Percentiles rank a stretch among this genome's conserved stretches.
These are phyloP conservation scores for Acomys russatus DNA, from an alignment of 2,797 vertebrate species.

Conservation along the genomic window DNA sequence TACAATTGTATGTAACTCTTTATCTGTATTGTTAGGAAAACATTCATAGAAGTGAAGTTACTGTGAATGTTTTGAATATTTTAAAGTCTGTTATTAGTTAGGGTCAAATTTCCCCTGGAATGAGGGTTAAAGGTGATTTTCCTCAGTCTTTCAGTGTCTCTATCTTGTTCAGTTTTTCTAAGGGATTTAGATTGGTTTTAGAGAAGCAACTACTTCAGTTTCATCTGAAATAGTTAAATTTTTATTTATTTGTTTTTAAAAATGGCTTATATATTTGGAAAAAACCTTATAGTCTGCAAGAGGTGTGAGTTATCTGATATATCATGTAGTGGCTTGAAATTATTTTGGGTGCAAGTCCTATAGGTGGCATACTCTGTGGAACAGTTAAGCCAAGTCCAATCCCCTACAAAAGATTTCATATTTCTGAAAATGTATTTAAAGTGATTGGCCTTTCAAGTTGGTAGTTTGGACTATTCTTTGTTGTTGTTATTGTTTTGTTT, in stretches of 20 bases:
- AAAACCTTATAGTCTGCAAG: not conserved
- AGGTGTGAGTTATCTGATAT: constrained; percentile 30
- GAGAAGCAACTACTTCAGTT: constrained; percentile 42
- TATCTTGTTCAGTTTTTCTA: constrained; percentile 28
- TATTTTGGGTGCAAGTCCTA: constrained; percentile 44
- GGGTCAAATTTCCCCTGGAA: not conserved
- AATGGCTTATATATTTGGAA: constrained; percentile 38
- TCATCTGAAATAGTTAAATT: constrained; percentile 23
- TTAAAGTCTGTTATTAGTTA: constrained; percentile 47
- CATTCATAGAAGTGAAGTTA: not conserved
- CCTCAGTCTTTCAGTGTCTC: not conserved
- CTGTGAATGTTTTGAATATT: constrained; percentile 12
- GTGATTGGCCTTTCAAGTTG: constrained; percentile 7
- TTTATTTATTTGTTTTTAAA: constrained; percentile 38
- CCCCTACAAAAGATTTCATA: not conserved
- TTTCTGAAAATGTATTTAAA: constrained; percentile 32
- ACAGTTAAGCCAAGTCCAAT: not conserved
- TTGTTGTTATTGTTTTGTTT: not conserved
- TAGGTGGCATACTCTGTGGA: constrained; percentile 11
- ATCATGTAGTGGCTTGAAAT: constrained; percentile 13
- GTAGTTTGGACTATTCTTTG: not conserved
- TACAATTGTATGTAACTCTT: not conserved
- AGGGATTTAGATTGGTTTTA: constrained; percentile 30
- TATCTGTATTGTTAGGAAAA: constrained; percentile 41
- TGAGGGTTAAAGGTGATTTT: not conserved